These are phyloP conservation scores for Heliocidaris tuberculata DNA, from an alignment of 35 echinoderm and acorn worm species.

Conservation along the genomic window DNA sequence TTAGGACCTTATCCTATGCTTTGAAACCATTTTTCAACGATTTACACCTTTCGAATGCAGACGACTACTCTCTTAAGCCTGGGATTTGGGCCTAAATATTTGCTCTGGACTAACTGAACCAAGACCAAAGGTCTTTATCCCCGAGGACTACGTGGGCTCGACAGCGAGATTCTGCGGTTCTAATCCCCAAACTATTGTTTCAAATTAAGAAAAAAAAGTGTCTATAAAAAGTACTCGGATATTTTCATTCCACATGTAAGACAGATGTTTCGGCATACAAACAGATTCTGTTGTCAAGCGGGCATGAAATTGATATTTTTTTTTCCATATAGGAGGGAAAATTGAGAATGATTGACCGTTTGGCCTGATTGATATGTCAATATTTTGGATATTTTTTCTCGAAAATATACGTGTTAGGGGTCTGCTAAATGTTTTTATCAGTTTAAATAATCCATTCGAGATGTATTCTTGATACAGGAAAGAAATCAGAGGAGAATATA, in stretches of 20 bases:
- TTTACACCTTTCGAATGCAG: slow-evolving; percentile 28
- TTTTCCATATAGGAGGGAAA: slow-evolving; percentile 14
- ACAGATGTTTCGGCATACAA: slow-evolving; percentile 21
- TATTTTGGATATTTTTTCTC: not conserved
- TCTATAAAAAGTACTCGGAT: not conserved
- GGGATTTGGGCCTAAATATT: slow-evolving; percentile 30
- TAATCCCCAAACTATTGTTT: slow-evolving; percentile 32
- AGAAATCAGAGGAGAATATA: no score
- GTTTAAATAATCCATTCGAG: not conserved
- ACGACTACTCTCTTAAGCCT: slow-evolving; percentile 8
- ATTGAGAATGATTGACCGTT: slow-evolving; percentile 37
- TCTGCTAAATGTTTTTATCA: not conserved
- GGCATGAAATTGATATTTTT: slow-evolving; percentile 39
- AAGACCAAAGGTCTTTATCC: slow-evolving; percentile 28
- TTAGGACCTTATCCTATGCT: not conserved
- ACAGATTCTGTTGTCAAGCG: slow-evolving; percentile 29
- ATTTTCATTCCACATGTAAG: slow-evolving; percentile 23
- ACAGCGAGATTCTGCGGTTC: slow-evolving; percentile 13
- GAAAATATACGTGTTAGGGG: not conserved
- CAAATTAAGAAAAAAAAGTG: not conserved
- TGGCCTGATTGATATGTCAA: slow-evolving; percentile 27
- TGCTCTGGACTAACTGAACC: not conserved
- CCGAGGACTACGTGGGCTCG: not conserved
- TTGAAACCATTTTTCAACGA: slow-evolving; percentile 7
- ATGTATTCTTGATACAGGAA: no score